Evolutionary conservation across 2,888 invertebrate genomes (phyloP), one percentile per base, ranked within the genome.

Genomic region (Agonopterix heracliana): DNA sequence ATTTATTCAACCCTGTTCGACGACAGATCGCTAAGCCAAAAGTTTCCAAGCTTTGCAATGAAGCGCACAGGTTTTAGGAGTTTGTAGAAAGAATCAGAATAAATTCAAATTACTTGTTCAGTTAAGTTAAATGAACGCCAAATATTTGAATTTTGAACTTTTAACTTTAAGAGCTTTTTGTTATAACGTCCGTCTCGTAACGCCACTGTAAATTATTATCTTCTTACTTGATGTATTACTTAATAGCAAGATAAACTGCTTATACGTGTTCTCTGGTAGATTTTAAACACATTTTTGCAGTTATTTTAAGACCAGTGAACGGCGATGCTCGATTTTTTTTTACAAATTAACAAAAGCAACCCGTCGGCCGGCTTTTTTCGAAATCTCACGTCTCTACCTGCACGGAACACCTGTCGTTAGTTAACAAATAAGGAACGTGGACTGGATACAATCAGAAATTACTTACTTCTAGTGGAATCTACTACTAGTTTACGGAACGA

Each of bases 341-440:
- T 38, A 9, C n/a, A n/a, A 65, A 68, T 60, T 60, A 61, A 71
- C 69, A 73, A 71, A 75, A 71, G 66, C 57, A 56, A 55, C 59
- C 63, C 63, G 60, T 55, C 67, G 57, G 65, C 53, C 64, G 60
- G 61, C 54, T 61, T 55, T 12, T 42, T 46, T 9, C 26, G 26
- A 26, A 56, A 63, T 59, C 63, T 61, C 59, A 61, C 59, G 54
- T 54, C 60, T 68, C 79, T 86, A 86, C 86, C 86, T 87, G 86
- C 77, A 72, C 61, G 68, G 71, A 77, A 77, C 86, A 86, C 85
- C 86, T 86, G 86, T 80, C 84, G 76, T 63, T 60, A 50, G 53
- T 59, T 61, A 52, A 59, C 66, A 68, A 64, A 67, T 65, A 67
- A 49, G 48, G 45, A 17, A 45, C 26, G 26, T 26, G 26, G 26